Conservation (phyloP, 2,113 vertebrate genomes). For the Todiramphus saurophagus region DNA sequence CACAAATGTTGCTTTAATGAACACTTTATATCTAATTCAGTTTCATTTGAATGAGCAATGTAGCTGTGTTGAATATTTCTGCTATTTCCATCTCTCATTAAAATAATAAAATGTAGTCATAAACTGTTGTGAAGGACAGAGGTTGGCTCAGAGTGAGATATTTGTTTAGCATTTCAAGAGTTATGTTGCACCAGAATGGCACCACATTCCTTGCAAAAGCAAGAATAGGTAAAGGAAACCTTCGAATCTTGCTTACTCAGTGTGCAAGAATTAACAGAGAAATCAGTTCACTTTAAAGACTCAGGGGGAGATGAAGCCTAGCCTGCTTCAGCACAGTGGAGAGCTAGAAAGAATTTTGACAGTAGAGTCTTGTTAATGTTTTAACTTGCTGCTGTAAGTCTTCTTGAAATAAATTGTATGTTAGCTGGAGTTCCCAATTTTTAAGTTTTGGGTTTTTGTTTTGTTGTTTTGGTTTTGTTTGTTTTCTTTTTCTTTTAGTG, state of each 20-base stretch:
- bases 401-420: not conserved
- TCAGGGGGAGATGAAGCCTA: not conserved
- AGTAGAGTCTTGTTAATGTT: not conserved
- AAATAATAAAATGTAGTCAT: conserved; percentile 17
- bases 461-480: not conserved
- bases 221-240: not conserved
- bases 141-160: not conserved
- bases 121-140: conserved; percentile 2
- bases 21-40: not conserved
- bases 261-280: not conserved
- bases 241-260: not conserved
- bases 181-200: not conserved
- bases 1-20: conserved; percentile 32
- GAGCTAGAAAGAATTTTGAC: not conserved
- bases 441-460: accelerated
- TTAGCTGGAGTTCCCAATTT: not conserved
- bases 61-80: not conserved
- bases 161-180: not conserved
- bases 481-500: not conserved
- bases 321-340: not conserved
- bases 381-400: not conserved
- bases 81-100: not conserved
- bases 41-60: conserved; percentile 42
- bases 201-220: not conserved
- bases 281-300: not conserved